phyloP scores from a whole-genome alignment of 2,888 invertebrate species.

The Tenthredo mesomela region DNA sequence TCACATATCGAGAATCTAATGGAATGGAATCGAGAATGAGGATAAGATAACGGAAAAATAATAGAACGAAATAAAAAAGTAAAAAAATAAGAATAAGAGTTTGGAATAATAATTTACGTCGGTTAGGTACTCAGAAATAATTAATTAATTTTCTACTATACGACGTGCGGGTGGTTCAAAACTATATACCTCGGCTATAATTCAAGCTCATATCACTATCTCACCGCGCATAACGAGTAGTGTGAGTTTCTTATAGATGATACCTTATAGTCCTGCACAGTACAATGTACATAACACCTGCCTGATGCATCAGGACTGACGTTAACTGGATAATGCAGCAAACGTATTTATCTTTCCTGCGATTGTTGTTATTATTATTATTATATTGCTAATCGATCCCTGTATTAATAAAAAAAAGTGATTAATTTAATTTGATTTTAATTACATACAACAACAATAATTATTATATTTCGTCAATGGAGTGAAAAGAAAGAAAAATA shows the following conservation, averaged over 20 bases:
- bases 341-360: not conserved
- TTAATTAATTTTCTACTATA: conserved; percentile 16
- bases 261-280: conserved; percentile 6
- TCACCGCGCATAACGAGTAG: not conserved
- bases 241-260: not conserved
- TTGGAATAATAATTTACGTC: conserved; percentile 31
- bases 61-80: not conserved
- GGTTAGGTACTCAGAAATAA: not conserved
- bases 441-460: too few relatives aligned
- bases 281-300: too few relatives aligned
- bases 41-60: too few relatives aligned
- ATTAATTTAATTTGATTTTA: too few relatives aligned
- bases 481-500: too few relatives aligned
- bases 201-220: conserved; percentile 26
- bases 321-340: conserved; percentile 7
- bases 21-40: not conserved
- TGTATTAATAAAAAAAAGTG: not conserved
- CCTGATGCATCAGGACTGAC: not conserved
- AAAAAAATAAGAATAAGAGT: not conserved
- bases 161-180: not conserved
- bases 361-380: conserved; percentile 3
- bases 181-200: not conserved
- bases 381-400: not conserved
- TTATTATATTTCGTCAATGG: too few relatives aligned
- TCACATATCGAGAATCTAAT: too few relatives aligned